Conservation (phyloP, 2,113 vertebrate species). For the Crotalus horridus region DNA sequence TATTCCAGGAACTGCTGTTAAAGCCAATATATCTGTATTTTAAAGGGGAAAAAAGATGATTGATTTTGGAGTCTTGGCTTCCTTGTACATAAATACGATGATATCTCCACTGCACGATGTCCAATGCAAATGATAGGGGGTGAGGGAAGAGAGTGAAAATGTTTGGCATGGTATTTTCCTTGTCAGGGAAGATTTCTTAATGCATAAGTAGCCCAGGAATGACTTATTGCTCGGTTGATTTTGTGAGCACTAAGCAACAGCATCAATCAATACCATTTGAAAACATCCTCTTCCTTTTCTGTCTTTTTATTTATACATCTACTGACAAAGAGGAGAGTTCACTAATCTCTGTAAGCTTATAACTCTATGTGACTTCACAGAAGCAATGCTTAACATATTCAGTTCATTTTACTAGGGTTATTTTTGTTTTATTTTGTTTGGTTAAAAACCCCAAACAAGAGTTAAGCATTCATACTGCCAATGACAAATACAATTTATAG, state of each 20-base stretch:
- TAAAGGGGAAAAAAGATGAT: background rate
- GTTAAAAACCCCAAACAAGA: background rate
- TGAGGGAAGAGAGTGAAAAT: background rate
- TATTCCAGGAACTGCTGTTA: background rate
- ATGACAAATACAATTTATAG: conserved; percentile 20
- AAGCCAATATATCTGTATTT: background rate
- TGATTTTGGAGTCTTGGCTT: background rate
- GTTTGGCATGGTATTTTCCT: background rate
- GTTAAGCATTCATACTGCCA: conserved; percentile 1
- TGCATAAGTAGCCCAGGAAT: background rate
- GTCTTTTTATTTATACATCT: background rate
- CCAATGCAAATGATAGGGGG: background rate
- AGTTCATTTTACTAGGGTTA: background rate
- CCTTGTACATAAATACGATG: background rate
- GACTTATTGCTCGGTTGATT: background rate
- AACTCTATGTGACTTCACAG: background rate
- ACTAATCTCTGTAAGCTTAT: background rate
- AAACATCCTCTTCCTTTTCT: background rate
- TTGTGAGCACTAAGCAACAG: background rate
- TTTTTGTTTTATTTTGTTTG: background rate
- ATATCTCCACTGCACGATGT: background rate
- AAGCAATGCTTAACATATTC: background rate
- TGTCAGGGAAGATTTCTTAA: background rate
- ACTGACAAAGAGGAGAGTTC: background rate
- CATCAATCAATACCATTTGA: background rate